Evolutionary conservation across 2,888 invertebrate genomes (phyloP), one percentile per base, ranked within the genome.

Genomic region (Lasioglossum leucozonium): DNA sequence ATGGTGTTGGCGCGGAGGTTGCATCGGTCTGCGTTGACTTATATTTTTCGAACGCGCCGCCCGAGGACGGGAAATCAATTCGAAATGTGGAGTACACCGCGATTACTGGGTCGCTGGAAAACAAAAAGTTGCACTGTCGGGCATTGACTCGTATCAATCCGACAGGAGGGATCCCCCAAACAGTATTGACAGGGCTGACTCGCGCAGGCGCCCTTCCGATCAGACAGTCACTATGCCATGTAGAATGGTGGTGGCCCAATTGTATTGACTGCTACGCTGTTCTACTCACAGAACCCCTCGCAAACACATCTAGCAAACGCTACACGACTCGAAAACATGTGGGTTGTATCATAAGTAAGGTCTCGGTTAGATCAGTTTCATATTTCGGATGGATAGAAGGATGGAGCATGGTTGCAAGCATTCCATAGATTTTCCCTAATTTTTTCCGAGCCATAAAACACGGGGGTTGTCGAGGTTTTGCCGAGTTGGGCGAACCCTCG

Each of bases 171-270:
- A 86, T 83, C 81, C 69, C 72, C 76, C 77, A 79, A 79, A 83
- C 76, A 83, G 88, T 89, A 89, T 89, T 89, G 89, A 89, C 89
- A 88, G 84, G 85, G 37, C 44, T 65, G 69, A 81, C 65, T 83
- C 83, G 89, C 89, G 89, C 89, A 89, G 85, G 89, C 89, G 89
- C 88, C 79, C 51, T 71, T 44, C 51, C 34, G 58, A 47, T 62
- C 47, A 34, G 22, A 44, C 75, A 72, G 74, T 47, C 80, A 77
- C 77, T 80, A 80, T 81, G 72, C 76, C 51, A 72, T 76, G 79
- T 74, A 80, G 44, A 42, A 74, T 71, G 77, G 77, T 77, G 74
- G 65, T 78, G 67, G 75, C 30, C 65, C 79, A 40, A 76, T 78
- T 34, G 34, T n/a, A 62, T 62, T 30, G 62, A 62, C 30, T 62